Conservation (phyloP, 2,888 invertebrate species). For the Emmelina monodactyla region DNA sequence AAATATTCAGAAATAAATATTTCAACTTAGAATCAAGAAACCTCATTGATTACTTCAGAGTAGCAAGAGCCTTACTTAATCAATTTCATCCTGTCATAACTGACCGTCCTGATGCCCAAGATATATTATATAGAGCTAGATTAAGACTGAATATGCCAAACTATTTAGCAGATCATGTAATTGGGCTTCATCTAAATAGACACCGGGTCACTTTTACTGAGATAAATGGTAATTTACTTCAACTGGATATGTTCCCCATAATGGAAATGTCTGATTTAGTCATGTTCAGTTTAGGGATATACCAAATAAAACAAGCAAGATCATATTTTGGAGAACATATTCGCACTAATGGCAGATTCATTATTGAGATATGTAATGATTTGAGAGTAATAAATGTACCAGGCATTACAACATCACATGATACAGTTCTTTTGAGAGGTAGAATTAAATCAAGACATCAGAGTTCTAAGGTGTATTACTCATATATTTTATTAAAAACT, state of each 20-base stretch:
- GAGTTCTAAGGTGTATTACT: not conserved
- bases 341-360: conserved; percentile 2
- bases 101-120: conserved; percentile 6
- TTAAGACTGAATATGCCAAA: conserved; percentile 5
- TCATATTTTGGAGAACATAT: conserved; percentile 7
- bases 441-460: conserved; percentile 4
- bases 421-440: conserved; percentile 2
- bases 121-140: conserved; percentile 4
- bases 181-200: conserved; percentile 4
- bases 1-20: conserved; percentile 6
- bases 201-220: conserved; percentile 1
- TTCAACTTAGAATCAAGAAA: conserved; percentile 7
- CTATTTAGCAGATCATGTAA: conserved; percentile 7
- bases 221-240: not conserved
- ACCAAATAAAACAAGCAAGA: conserved; percentile 5
- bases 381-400: not conserved
- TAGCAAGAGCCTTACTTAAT: conserved; percentile 11
- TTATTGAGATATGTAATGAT: not conserved
- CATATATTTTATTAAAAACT: too few species aligned
- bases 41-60: conserved; percentile 11
- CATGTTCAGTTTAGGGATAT: conserved; percentile 2
- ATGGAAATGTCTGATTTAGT: conserved; percentile 3
- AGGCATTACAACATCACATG: not conserved
- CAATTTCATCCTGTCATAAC: conserved; percentile 9
- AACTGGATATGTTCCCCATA: conserved; percentile 5